A percentile compares a stretch with the other conserved stretches of the same genome.
Conservation (phyloP, 2,113 vertebrate species). For the Lepidothrix coronata region DNA sequence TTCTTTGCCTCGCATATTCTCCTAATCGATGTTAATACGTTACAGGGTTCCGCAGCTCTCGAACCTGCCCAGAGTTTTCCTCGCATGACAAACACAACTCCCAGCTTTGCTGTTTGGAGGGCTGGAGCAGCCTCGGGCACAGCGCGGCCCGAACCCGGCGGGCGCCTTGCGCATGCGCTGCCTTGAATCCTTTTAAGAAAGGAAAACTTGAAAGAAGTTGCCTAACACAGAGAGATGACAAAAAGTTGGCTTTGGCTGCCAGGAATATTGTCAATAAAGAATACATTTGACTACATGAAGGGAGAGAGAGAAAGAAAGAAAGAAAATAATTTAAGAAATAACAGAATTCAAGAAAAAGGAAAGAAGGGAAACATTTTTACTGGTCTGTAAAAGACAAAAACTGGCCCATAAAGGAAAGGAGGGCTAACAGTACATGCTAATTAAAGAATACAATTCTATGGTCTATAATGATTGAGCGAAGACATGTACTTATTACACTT, state of each 20-base stretch:
- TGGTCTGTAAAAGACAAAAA: conserved; percentile 10
- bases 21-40: rapidly evolving
- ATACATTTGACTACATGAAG: not conserved
- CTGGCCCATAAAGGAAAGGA: conserved; percentile 5
- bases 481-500: conserved; percentile 70
- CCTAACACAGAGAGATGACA: not conserved
- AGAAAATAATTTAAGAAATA: not conserved
- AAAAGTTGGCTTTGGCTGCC: not conserved
- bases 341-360: not conserved
- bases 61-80: not conserved
- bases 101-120: not conserved
- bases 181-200: not conserved
- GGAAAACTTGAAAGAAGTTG: conserved; percentile 12
- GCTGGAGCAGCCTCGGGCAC: not conserved
- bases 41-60: not conserved
- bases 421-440: conserved; percentile 63
- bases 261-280: not conserved
- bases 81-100: not conserved
- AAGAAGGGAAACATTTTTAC: not conserved
- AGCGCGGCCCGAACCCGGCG: not conserved
- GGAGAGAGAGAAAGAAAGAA: not conserved
- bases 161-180: not conserved
- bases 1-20: not conserved
- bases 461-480: conserved; percentile 62
- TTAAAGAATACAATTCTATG: conserved; percentile 67